Percentiles rank a stretch among this genome's conserved stretches.
These are phyloP conservation scores for Pelecanoides urinatrix DNA, from an alignment of 2,113 vertebrate species.

Conservation along the genomic window DNA sequence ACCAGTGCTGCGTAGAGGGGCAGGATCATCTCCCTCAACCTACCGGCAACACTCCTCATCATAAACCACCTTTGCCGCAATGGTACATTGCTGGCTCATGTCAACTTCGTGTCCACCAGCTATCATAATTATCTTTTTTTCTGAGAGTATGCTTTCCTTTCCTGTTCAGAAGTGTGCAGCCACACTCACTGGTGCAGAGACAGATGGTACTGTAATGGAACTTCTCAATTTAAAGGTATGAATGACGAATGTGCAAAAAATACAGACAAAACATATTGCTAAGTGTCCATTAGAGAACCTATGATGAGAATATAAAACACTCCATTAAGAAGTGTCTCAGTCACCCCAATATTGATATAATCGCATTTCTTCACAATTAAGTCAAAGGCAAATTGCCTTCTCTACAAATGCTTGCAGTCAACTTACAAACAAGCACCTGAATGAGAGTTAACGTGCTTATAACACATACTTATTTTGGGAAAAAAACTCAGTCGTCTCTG, in stretches of 20 bases:
- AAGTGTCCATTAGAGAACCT: constrained; percentile 3
- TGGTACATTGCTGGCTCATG: not conserved
- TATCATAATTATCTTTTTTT: not conserved
- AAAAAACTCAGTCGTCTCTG: not conserved
- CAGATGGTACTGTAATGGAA: not conserved
- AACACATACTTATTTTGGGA: not conserved
- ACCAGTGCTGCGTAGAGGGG: not conserved
- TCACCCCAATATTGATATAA: not conserved
- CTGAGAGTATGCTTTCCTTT: not conserved
- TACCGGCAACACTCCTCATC: not conserved
- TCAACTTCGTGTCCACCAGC: not conserved
- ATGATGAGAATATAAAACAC: constrained; percentile 1
- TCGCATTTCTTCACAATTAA: not conserved
- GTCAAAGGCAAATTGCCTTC: not conserved
- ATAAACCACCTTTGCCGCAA: not conserved
- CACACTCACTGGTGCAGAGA: not conserved
- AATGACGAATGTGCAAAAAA: constrained; percentile 38
- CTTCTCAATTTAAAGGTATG: constrained; percentile 37
- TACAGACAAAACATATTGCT: constrained; percentile 11
- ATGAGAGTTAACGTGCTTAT: not conserved
- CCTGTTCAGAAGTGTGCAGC: not conserved
- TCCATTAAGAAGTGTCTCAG: not conserved
- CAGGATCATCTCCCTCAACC: not conserved
- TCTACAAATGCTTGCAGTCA: not conserved
- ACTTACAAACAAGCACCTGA: not conserved